Percentiles rank a stretch among this genome's conserved stretches.
phyloP scores from a whole-genome alignment of 1,140 invertebrate species.

The Diachasmimorpha longicaudata region DNA sequence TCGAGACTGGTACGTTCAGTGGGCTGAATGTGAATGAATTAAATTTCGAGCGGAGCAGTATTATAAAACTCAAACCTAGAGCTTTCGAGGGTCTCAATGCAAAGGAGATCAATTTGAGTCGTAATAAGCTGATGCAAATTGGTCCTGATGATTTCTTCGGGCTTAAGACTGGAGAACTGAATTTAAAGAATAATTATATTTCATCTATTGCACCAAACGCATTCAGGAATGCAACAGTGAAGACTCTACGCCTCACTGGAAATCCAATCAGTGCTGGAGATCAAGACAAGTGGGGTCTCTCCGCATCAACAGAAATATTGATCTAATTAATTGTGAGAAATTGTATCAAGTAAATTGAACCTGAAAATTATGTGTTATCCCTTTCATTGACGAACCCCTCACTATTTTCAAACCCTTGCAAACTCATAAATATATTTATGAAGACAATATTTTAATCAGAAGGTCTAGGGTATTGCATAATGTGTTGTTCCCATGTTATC shows the following conservation, averaged over 20 bases:
- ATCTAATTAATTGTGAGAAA: too few relatives aligned
- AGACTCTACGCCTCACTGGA: not conserved
- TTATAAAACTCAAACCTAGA: not conserved
- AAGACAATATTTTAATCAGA: too few relatives aligned
- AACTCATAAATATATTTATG: too few relatives aligned
- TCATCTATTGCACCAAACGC: not conserved
- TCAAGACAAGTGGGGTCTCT: not conserved
- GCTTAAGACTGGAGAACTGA: not conserved
- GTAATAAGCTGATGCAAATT: not conserved
- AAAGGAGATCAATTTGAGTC: not conserved
- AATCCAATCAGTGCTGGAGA: not conserved
- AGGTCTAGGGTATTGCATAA: too few relatives aligned
- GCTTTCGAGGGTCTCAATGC: not conserved
- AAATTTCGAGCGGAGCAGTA: not conserved
- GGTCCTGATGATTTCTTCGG: not conserved
- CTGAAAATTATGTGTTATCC: too few relatives aligned
- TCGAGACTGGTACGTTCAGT: not conserved
- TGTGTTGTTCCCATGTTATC: too few relatives aligned
- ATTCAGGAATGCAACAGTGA: not conserved
- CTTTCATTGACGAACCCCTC: too few relatives aligned
- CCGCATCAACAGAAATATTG: not conserved
- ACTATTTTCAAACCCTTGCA: too few relatives aligned
- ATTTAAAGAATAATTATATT: not conserved
- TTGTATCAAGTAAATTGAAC: too few relatives aligned
- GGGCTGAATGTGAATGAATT: not conserved